Percentiles rank a stretch among this genome's conserved stretches.
phyloP scores from a whole-genome alignment of 2,113 vertebrate genomes.

The Melozone crissalis region DNA sequence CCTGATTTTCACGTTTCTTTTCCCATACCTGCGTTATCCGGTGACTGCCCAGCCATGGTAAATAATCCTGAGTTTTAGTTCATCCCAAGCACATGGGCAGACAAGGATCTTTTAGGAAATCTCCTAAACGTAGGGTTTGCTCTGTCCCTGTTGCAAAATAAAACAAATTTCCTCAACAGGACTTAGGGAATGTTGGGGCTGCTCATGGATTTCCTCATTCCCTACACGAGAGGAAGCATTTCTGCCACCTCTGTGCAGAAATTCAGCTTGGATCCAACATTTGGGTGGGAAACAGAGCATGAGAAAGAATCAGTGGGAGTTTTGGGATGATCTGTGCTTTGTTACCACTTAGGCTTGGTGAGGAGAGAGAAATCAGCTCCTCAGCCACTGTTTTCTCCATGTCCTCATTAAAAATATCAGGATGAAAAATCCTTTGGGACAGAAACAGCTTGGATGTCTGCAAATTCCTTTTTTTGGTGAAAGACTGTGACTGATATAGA shows the following conservation, averaged over 20 bases:
- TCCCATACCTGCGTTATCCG: background rate
- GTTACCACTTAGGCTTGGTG: background rate
- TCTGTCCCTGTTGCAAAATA: background rate
- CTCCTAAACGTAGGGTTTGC: background rate
- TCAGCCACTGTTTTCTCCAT: background rate
- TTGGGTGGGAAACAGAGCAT: background rate
- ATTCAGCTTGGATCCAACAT: background rate
- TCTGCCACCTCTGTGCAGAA: background rate
- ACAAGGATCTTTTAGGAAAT: background rate
- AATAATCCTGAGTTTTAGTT: background rate
- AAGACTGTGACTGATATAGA: rapidly evolving
- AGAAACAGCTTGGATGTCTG: background rate
- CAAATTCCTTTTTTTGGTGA: background rate
- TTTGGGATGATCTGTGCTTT: background rate
- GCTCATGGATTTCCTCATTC: background rate
- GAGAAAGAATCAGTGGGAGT: background rate
- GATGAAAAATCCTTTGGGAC: background rate
- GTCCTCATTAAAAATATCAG: background rate
- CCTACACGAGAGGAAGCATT: background rate
- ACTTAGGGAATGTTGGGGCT: background rate
- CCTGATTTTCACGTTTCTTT: background rate
- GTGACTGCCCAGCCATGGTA: background rate
- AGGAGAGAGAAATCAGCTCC: background rate
- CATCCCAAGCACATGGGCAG: background rate
- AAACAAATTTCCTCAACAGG: background rate